A percentile compares a stretch with the other conserved stretches of the same genome.
Conservation (phyloP, 2,797 vertebrate genomes). For the Peromyscus eremicus region DNA sequence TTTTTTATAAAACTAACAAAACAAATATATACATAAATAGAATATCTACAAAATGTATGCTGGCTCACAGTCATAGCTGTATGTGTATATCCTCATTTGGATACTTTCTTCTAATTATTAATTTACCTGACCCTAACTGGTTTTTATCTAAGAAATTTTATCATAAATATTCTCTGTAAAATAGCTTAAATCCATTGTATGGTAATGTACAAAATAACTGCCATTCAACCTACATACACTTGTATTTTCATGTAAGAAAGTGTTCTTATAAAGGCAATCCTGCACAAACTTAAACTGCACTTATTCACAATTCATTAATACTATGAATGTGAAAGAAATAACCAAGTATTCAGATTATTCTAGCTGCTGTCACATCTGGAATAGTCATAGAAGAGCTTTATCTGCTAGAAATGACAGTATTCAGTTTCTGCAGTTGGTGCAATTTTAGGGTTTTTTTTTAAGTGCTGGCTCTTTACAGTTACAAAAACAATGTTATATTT, state of each 20-base stretch:
- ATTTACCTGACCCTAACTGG: slow-evolving; percentile 8
- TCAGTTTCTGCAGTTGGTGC: slow-evolving; percentile 29
- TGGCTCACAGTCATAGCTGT: background rate
- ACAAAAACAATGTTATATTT: slow-evolving; percentile 51
- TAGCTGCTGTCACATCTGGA: slow-evolving; percentile 50
- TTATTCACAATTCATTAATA: slow-evolving; percentile 74
- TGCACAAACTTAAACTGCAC: slow-evolving; percentile 48
- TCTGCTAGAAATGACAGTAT: slow-evolving; percentile 40
- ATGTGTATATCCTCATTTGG: background rate
- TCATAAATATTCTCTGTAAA: background rate
- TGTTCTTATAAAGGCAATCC: background rate
- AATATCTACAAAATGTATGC: background rate
- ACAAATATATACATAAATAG: background rate
- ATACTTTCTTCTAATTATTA: slow-evolving; percentile 40
- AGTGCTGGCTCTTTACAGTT: slow-evolving; percentile 49
- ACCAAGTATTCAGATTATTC: slow-evolving; percentile 56
- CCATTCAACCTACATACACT: slow-evolving; percentile 20
- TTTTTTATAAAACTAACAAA: background rate
- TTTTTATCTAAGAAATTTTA: slow-evolving; percentile 50
- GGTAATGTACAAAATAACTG: slow-evolving; percentile 18
- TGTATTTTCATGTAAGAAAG: slow-evolving; percentile 7
- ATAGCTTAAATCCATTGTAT: background rate
- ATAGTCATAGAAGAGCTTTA: slow-evolving; percentile 70
- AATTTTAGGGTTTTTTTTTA: slow-evolving; percentile 55
- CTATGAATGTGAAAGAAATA: slow-evolving; percentile 65